Conservation (phyloP, 2,888 invertebrate species). For the Hirtodrosophila alboralis region DNA sequence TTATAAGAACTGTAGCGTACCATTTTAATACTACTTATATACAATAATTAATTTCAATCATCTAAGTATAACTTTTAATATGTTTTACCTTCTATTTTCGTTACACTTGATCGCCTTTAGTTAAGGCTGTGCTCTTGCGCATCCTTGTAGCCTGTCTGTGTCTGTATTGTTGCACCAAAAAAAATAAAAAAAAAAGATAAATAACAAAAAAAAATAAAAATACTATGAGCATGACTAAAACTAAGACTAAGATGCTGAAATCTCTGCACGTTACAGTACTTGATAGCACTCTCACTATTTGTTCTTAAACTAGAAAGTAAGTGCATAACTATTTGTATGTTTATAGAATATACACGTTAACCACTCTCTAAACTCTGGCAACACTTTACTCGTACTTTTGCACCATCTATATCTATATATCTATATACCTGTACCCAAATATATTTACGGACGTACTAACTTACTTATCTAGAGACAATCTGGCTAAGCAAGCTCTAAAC, state of each 20-base stretch:
- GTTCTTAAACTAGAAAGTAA: conserved; percentile 66
- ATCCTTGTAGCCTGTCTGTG: conserved; percentile 37
- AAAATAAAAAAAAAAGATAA: no score
- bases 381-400: conserved; percentile 29
- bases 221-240: conserved; percentile 44
- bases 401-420: conserved; percentile 17
- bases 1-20: conserved; percentile 33
- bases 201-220: conserved; percentile 8
- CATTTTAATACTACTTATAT: conserved; percentile 15
- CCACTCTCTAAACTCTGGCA: conserved; percentile 32
- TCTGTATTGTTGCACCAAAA: conserved; percentile 56
- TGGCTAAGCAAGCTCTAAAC: conserved; percentile 52
- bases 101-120: conserved; percentile 49
- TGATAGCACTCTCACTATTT: conserved; percentile 56
- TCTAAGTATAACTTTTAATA: conserved; percentile 36
- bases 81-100: conserved; percentile 60
- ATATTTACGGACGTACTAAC: conserved; percentile 28
- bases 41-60: conserved; percentile 18
- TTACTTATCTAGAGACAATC: conserved; percentile 31
- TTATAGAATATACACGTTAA: conserved; percentile 26
- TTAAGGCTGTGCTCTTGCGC: conserved; percentile 45
- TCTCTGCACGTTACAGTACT: conserved; percentile 64
- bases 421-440: conserved; percentile 5
- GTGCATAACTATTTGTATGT: conserved; percentile 55
- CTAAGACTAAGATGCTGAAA: conserved; percentile 50